phyloP scores from a whole-genome alignment of 2,113 vertebrate genomes.

The Siniperca chuatsi region DNA sequence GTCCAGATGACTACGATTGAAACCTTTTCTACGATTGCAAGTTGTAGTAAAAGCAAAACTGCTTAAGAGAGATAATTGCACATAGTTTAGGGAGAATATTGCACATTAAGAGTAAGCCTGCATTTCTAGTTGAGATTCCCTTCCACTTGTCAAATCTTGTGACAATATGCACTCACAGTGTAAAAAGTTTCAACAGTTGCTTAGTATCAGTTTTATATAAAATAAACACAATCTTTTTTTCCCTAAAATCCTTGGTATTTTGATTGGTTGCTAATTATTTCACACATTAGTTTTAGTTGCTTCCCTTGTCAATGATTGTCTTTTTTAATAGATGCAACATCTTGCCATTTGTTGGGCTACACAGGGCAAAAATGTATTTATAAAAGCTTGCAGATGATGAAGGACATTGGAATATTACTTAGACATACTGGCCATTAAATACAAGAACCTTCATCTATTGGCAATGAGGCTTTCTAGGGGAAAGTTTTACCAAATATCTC shows the following conservation, averaged over 20 bases:
- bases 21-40: not conserved
- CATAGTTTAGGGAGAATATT: conserved; percentile 13
- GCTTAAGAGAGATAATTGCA: not conserved
- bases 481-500: not conserved
- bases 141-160: not conserved
- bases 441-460: not conserved
- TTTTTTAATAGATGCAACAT: not conserved
- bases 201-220: not conserved
- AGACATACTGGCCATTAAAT: not conserved
- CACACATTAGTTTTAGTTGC: not conserved
- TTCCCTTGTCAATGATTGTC: not conserved
- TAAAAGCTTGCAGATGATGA: not conserved
- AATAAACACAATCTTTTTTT: not conserved
- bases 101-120: not conserved
- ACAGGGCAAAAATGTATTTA: not conserved
- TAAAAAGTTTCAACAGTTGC: not conserved
- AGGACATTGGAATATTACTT: not conserved
- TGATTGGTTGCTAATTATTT: not conserved
- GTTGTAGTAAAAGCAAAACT: conserved; percentile 22
- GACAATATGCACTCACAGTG: not conserved
- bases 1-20: no score
- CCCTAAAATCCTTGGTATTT: not conserved
- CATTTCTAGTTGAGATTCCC: not conserved
- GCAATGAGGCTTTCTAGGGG: not conserved
- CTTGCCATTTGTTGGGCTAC: not conserved